A percentile compares a stretch with the other conserved stretches of the same genome.
These are phyloP conservation scores for Chloropsis cyanopogon DNA, from an alignment of 2,113 vertebrate species.

Conservation along the genomic window DNA sequence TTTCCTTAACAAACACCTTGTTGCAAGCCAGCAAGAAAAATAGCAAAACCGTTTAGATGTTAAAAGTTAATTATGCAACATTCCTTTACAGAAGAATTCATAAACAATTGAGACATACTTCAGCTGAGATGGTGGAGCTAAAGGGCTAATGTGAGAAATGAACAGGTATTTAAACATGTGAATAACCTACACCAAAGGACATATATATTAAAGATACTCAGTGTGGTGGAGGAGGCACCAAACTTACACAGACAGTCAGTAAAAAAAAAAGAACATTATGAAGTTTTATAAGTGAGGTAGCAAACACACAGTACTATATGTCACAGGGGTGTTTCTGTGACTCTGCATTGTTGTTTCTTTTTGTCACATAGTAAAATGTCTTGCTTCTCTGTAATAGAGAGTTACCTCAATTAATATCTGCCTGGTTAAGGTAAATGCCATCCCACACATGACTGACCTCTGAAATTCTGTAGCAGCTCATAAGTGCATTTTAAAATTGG, in stretches of 20 bases:
- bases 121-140: background rate
- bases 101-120: background rate
- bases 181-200: background rate
- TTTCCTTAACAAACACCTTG: background rate
- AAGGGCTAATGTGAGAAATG: background rate
- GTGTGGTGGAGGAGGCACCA: background rate
- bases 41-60: background rate
- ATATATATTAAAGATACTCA: background rate
- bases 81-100: background rate
- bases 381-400: background rate
- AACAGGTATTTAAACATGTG: background rate
- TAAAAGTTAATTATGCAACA: background rate
- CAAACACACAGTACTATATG: background rate
- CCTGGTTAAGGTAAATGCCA: background rate
- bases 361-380: background rate
- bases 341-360: background rate
- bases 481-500: background rate
- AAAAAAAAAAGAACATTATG: background rate
- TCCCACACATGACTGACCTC: background rate
- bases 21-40: background rate
- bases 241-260: background rate
- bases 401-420: background rate
- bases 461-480: background rate
- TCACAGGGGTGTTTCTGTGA: background rate
- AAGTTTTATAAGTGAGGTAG: background rate